Evolutionary conservation across 37 sponge, comb jelly and placozoan species (phyloP).

Genomic region (Agelas oroides): DNA sequence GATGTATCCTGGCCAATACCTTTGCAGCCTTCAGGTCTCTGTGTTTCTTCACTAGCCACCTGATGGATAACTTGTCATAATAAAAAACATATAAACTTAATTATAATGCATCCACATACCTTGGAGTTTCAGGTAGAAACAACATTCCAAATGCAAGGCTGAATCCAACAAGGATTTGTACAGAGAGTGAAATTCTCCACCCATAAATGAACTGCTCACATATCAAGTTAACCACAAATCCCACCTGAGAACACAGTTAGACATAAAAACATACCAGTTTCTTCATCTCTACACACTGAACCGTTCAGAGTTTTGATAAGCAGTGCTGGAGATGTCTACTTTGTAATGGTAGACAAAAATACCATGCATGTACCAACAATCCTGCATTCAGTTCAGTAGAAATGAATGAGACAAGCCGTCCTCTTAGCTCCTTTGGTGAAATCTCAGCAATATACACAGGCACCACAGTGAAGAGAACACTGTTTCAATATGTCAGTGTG

Average conservation of each 20-base stretch:
- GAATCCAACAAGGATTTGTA: slow-evolving; percentile 45
- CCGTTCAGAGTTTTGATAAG: too few species aligned
- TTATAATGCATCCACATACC: neutral
- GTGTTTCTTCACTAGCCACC: slow-evolving; percentile 17
- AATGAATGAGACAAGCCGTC: slow-evolving; percentile 67
- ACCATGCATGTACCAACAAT: slow-evolving; percentile 64
- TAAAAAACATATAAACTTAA: too few species aligned
- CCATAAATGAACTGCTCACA: slow-evolving; percentile 9
- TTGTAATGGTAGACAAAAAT: too few species aligned
- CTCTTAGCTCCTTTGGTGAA: slow-evolving; percentile 48
- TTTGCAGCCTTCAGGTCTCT: neutral
- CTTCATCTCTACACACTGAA: too few species aligned
- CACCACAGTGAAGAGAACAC: slow-evolving; percentile 79
- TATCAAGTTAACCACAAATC: slow-evolving; percentile 34
- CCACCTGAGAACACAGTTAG: slow-evolving; percentile 19
- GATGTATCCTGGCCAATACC: neutral
- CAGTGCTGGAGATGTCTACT: too few species aligned
- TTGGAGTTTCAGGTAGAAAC: slow-evolving; percentile 35
- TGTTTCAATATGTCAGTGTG: neutral
- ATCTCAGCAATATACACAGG: slow-evolving; percentile 73
- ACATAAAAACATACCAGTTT: too few species aligned
- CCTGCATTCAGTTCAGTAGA: slow-evolving; percentile 76
- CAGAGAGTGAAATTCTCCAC: slow-evolving; percentile 34
- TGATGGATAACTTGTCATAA: neutral
- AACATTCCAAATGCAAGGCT: slow-evolving; percentile 55